phyloP scores from a whole-genome alignment of 2,888 invertebrate genomes.

The Copidosoma aretas region DNA sequence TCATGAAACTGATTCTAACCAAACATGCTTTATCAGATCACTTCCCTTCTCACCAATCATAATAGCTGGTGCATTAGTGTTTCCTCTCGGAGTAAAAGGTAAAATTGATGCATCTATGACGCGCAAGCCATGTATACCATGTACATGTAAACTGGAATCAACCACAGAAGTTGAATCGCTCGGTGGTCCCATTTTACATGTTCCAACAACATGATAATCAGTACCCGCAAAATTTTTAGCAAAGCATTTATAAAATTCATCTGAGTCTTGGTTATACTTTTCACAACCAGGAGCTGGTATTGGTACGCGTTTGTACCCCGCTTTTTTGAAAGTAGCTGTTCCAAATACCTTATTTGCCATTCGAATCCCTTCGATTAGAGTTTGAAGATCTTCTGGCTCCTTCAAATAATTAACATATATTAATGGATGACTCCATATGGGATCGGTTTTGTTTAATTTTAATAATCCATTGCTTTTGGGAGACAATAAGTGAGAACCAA shows the following conservation, averaged over 20 bases:
- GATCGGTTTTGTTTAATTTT: background rate
- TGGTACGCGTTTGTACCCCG: background rate
- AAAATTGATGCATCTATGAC: conserved; percentile 18
- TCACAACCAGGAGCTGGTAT: background rate
- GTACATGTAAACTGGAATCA: conserved; percentile 2
- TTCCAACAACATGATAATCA: background rate
- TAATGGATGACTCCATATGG: background rate
- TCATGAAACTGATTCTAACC: no score
- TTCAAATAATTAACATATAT: background rate
- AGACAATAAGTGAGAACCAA: background rate
- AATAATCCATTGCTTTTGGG: conserved; percentile 1
- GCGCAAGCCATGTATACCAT: conserved; percentile 11
- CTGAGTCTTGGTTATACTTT: background rate
- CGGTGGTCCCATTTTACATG: conserved; percentile 21
- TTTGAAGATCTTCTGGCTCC: background rate
- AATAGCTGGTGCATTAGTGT: conserved; percentile 1
- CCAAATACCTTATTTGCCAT: background rate
- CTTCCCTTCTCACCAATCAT: conserved; percentile 24
- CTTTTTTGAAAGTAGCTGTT: background rate
- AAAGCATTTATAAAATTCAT: background rate
- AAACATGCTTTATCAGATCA: conserved; percentile 23
- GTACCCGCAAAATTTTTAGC: background rate
- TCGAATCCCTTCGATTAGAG: background rate
- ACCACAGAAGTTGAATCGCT: conserved; percentile 13
- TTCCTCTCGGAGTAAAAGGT: conserved; percentile 2